phyloP scores from a whole-genome alignment of 92 coral and sea anemone species.

The Hydrozoanthus gracilis region DNA sequence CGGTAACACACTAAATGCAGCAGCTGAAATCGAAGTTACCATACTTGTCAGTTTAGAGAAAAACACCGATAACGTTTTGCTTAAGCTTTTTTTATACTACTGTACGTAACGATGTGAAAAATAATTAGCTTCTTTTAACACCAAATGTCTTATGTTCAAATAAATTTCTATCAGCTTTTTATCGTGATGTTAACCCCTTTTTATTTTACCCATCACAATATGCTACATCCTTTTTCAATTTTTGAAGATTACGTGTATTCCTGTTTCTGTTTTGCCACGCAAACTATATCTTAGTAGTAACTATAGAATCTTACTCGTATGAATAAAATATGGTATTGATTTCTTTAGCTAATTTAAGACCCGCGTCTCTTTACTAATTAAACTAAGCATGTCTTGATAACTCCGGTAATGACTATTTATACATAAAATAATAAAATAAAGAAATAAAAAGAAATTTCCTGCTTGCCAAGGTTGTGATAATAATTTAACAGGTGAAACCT shows the following conservation, averaged over 20 bases:
- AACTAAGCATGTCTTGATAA: no score
- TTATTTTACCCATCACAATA: background rate
- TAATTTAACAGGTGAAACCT: no score
- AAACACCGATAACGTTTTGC: background rate
- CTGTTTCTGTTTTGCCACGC: background rate
- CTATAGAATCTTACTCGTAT: no score
- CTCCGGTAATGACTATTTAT: no score
- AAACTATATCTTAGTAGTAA: background rate
- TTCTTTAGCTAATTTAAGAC: no score
- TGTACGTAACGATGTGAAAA: background rate
- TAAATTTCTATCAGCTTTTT: background rate
- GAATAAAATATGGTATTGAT: no score
- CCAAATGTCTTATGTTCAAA: background rate
- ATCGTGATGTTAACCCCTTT: background rate
- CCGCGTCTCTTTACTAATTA: no score
- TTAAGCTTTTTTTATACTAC: background rate
- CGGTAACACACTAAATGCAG: background rate
- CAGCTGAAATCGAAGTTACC: background rate
- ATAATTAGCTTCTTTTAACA: background rate
- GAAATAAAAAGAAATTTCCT: no score
- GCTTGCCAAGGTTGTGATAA: no score
- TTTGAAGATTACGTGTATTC: background rate
- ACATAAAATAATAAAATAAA: no score
- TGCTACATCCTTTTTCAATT: background rate
- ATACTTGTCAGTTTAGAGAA: background rate